phyloP scores from a whole-genome alignment of 1,140 invertebrate genomes.

The Drosophila lini region DNA sequence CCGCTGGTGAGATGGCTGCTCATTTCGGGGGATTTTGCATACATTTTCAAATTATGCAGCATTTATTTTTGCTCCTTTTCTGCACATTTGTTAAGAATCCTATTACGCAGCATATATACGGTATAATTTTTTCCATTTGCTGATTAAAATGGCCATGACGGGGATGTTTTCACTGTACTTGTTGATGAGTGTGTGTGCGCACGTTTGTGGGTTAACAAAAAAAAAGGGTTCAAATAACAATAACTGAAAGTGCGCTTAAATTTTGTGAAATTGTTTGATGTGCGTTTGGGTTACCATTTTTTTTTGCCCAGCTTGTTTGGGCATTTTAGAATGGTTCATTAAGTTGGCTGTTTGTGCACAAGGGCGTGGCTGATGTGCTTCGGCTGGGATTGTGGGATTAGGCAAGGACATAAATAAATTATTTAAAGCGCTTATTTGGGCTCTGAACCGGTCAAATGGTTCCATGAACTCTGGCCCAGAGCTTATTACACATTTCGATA shows the following conservation, averaged over 20 bases:
- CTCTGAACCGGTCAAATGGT: conserved; percentile 16
- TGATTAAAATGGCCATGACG: conserved; percentile 73
- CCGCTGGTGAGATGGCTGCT: conserved; percentile 30
- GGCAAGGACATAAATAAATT: conserved; percentile 34
- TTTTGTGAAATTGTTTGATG: conserved; percentile 73
- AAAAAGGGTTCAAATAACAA: conserved; percentile 76
- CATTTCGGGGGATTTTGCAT: conserved; percentile 52
- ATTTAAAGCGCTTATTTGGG: conserved; percentile 29
- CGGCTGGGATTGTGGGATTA: conserved; percentile 23
- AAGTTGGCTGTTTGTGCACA: conserved; percentile 57
- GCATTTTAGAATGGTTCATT: conserved; percentile 66
- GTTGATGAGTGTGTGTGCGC: conserved; percentile 17
- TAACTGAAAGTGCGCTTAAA: conserved; percentile 58
- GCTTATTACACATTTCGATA: neutral
- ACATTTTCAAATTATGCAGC: conserved; percentile 58
- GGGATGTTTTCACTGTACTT: conserved; percentile 50
- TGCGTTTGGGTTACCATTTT: conserved; percentile 45
- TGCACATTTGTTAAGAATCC: conserved; percentile 56
- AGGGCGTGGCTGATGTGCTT: conserved; percentile 21
- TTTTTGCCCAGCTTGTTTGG: conserved; percentile 22
- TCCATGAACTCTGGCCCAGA: neutral
- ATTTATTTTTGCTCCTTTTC: conserved; percentile 38
- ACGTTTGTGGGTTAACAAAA: conserved; percentile 10
- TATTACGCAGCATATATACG: conserved; percentile 52
- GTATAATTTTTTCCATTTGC: conserved; percentile 69